Evolutionary conservation across 2,113 vertebrate species (phyloP), one percentile per base, ranked within the genome.

Genomic region (Steatornis caripensis): DNA sequence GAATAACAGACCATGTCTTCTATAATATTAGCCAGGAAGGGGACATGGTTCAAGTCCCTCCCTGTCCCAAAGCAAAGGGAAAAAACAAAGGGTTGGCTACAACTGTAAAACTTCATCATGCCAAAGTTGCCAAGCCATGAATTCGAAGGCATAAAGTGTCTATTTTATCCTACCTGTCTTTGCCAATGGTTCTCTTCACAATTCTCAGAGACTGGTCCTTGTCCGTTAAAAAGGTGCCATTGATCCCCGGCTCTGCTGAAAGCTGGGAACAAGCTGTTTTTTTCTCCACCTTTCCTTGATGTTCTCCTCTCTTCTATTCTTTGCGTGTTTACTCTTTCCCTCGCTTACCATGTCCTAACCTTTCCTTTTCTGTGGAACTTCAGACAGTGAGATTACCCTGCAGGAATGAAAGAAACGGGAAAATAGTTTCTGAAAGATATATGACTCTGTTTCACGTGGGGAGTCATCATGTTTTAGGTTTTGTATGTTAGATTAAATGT

Each of bases 221-320:
- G 48, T 16, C 29, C 37, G 32, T 79, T 75, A 53, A 75, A 78
- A 39, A 48, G 6, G 2, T 65, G 37, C 11, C 26, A 7, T 13
- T 87, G n/a, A 53, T 68, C 27, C 76, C 27, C 24, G 36, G 5
- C 27, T 80, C 30, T 86, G 53, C 30, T 69, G 66, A 79, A 69
- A 0, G 1, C 1, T 69, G 9, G 11, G 30, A 90, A 80, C n/a
- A 90, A 62, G 13, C 9, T 83, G 1, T 0, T 41, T 57, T 30
- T 46, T 69, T 13, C 10, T 58, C 5, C 5, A 12, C 3, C 36
- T 77, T 71, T 51, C 46, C 41, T 58, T 84, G 23, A 51, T 72
- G n/a, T 39, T 90, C 10, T 72, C 5, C n/a, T n/a, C 7, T 61
- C 58, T 70, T 46, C n/a, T 70, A 1, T 26, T 14, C 7, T 85